Conservation (phyloP, 2,888 invertebrate genomes). For the Epirrhoe alternata region DNA sequence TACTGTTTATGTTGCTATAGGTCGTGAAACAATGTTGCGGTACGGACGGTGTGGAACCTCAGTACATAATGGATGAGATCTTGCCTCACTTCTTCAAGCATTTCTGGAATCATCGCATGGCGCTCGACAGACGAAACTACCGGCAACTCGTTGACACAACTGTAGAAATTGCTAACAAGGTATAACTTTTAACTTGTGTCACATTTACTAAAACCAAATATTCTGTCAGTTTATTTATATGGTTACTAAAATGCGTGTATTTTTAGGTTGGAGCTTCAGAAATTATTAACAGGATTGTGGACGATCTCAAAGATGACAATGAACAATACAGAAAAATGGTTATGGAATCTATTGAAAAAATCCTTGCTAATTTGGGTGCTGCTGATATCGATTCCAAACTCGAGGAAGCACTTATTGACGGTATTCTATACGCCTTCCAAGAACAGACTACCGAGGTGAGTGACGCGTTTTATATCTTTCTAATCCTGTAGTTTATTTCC, state of each 20-base stretch:
- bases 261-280: slow-evolving; percentile 97
- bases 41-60: slow-evolving; percentile 99
- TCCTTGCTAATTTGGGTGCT: slow-evolving; percentile 98
- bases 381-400: slow-evolving; percentile 99
- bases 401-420: slow-evolving; percentile 99
- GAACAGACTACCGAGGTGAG: slow-evolving; percentile 98
- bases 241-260: background rate
- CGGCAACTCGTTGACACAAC: slow-evolving; percentile 99
- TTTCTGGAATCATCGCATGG: slow-evolving; percentile 99
- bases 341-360: slow-evolving; percentile 99
- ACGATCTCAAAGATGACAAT: slow-evolving; percentile 99
- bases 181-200: slow-evolving; percentile 35
- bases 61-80: slow-evolving; percentile 99
- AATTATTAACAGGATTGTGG: slow-evolving; percentile 99
- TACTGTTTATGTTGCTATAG: slow-evolving; percentile 63
- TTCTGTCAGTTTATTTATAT: background rate
- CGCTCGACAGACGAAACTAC: slow-evolving; percentile 98
- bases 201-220: background rate
- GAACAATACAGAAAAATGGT: slow-evolving; percentile 99
- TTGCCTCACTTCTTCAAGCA: slow-evolving; percentile 99
- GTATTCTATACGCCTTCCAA: slow-evolving; percentile 99
- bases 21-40: slow-evolving; percentile 99
- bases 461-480: background rate
- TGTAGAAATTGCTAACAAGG: slow-evolving; percentile 99
- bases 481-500: background rate